Conservation (phyloP, 1,140 invertebrate species). For the Trachymyrmex septentrionalis region DNA sequence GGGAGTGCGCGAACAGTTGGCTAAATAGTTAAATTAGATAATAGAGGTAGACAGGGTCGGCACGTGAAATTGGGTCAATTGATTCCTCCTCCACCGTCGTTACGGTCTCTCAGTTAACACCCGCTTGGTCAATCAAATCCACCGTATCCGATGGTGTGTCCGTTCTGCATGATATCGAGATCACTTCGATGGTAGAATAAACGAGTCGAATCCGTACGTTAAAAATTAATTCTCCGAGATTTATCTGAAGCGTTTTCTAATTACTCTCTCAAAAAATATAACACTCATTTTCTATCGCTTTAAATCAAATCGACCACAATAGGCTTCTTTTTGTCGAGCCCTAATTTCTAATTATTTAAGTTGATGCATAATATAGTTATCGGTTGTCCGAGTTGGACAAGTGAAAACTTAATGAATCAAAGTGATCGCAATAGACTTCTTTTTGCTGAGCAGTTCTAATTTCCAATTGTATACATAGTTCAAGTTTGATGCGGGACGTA, state of each 20-base stretch:
- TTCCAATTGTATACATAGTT: not conserved
- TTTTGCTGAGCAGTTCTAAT: not conserved
- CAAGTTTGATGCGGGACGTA: not conserved
- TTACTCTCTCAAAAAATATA: not conserved
- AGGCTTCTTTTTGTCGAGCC: not conserved
- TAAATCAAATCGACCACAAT: not conserved
- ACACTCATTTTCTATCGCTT: not conserved
- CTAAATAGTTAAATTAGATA: slow-evolving; percentile 84
- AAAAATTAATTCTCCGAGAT: not conserved
- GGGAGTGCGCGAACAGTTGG: slow-evolving; percentile 56
- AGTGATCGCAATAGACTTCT: not conserved
- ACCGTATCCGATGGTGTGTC: not conserved
- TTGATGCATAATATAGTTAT: not conserved
- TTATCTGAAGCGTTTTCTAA: not conserved
- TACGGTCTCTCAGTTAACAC: slow-evolving; percentile 63
- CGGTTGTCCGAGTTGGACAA: no score
- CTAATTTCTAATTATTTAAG: not conserved
- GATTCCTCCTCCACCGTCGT: slow-evolving; percentile 74
- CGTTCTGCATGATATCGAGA: not conserved
- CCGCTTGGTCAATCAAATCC: slow-evolving; percentile 49
- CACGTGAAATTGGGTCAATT: slow-evolving; percentile 81
- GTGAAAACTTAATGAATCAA: not conserved
- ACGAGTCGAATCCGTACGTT: not conserved
- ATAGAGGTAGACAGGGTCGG: slow-evolving; percentile 71
- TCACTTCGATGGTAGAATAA: not conserved